Evolutionary conservation across 2,113 vertebrate species (phyloP).

Genomic region (Anoplopoma fimbria): DNA sequence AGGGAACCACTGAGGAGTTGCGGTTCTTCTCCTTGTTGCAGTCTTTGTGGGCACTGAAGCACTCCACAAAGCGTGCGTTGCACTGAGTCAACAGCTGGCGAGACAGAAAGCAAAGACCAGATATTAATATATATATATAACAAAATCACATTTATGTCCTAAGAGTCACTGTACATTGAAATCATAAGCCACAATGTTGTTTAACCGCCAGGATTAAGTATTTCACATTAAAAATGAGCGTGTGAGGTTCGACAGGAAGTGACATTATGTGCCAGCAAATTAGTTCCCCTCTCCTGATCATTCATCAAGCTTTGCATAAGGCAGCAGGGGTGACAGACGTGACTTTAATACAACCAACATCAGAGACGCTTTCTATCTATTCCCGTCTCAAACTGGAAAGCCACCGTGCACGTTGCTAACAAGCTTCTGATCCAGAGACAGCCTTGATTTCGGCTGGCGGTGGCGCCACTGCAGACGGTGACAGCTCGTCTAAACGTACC

Average conservation of each 20-base stretch:
- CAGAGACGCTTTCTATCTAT: constrained; percentile 52
- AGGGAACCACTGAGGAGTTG: constrained; percentile 97
- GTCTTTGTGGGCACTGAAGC: constrained; percentile 97
- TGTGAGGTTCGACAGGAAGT: constrained; percentile 46
- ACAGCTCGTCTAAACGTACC: constrained; percentile 30
- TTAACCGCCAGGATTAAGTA: constrained; percentile 29
- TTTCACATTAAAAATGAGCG: constrained; percentile 36
- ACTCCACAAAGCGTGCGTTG: constrained; percentile 93
- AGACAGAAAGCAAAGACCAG: constrained; percentile 18
- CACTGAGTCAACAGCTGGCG: constrained; percentile 95
- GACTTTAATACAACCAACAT: constrained; percentile 65
- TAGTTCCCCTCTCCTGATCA: constrained; percentile 56
- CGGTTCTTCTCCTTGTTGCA: constrained; percentile 99
- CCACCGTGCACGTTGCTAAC: constrained; percentile 29
- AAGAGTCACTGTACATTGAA: constrained; percentile 16
- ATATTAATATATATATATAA: no score
- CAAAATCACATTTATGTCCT: constrained; percentile 11
- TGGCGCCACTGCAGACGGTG: constrained; percentile 9
- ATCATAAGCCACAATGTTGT: background rate
- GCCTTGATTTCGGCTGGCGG: constrained; percentile 27
- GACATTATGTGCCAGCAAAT: constrained; percentile 57
- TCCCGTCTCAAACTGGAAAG: constrained; percentile 35
- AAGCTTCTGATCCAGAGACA: constrained; percentile 49
- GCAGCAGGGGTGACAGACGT: constrained; percentile 61
- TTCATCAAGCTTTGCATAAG: constrained; percentile 60